These are phyloP conservation scores for Drosophila ercepeae DNA, from an alignment of 1,140 invertebrate species.

Conservation along the genomic window DNA sequence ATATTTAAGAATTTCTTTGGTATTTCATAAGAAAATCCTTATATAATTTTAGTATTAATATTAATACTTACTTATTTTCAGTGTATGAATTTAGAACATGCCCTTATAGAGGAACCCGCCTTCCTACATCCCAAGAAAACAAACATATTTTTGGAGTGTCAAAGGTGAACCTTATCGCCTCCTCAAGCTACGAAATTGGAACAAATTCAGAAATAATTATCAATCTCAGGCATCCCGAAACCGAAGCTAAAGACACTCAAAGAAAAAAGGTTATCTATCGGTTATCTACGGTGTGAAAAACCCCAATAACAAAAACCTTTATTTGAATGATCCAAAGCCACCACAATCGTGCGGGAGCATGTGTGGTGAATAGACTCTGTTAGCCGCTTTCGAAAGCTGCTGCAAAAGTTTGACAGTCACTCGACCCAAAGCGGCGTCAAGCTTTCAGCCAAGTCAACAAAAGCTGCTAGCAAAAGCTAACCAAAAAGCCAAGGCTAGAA, in stretches of 20 bases:
- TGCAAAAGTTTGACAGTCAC: constrained; percentile 20
- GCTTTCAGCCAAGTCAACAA: constrained; percentile 66
- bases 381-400: constrained; percentile 18
- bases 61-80: too few relatives aligned
- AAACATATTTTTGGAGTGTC: constrained; percentile 7
- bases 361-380: constrained; percentile 8
- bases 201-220: constrained; percentile 21
- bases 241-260: not conserved
- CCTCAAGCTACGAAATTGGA: constrained; percentile 15
- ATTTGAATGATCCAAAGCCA: constrained; percentile 10
- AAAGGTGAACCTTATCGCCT: constrained; percentile 21
- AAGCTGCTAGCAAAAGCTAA: constrained; percentile 17
- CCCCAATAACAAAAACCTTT: not conserved
- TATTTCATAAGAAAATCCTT: too few relatives aligned
- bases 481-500: not conserved
- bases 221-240: not conserved
- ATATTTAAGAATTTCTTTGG: too few relatives aligned
- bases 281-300: constrained; percentile 11
- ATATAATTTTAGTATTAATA: too few relatives aligned
- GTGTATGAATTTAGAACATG: constrained; percentile 9
- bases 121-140: constrained; percentile 3
- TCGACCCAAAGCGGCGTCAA: not conserved
- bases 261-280: constrained; percentile 22
- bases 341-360: constrained; percentile 1
- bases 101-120: not conserved